Base-by-base conservation (phyloP, 2,113 vertebrate species). In the Daphoenositta chrysoptera region DNA sequence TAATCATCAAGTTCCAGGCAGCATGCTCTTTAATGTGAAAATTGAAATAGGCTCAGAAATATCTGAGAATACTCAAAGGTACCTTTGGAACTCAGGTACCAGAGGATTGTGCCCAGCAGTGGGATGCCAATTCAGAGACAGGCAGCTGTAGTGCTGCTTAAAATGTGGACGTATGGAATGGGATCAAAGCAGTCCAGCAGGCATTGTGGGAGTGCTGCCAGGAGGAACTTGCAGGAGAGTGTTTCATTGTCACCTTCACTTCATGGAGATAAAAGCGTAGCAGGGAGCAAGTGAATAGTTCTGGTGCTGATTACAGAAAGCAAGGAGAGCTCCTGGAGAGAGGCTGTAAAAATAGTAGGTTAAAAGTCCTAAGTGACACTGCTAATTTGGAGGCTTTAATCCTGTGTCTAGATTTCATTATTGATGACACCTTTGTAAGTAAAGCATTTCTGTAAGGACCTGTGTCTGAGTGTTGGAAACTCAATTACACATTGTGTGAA, bases 201-300 rank as follows among this genome's bases (percentile, higher is more conserved):
- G 70, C 79, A 13, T 54, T 65, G 56, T 93, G 86, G 95, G 83
- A 97, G 68, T 19, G 30, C 89, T 97, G 97, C 97, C 97, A 97
- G 88, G 64, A 96, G 82, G 77, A 88, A 82, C 93, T 96, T 90
- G 78, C 23, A 69, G 83, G 85, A 92, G 93, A 96, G 91, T 84
- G 87, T 95, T 97, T 96, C 95, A 87, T 96, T 97, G 97, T 98
- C 97, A 98, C 97, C 97, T 98, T 97, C 92, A 87, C 91, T 97
- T 97, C 69, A 56, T 35, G 47, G 45, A 97, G 96, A 97, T 95
- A 97, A 97, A 97, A 96, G 91, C 89, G 95, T 96, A 97, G 96
- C 58, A 37, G 93, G 90, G 65, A 97, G 72, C 58, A 95, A 97
- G 96, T 61, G 95, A 94, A 86, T 85, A 83, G 20, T 93, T 96